Base-by-base conservation (phyloP, 2,113 vertebrate species). In the Melanerpes aurifrons region DNA sequence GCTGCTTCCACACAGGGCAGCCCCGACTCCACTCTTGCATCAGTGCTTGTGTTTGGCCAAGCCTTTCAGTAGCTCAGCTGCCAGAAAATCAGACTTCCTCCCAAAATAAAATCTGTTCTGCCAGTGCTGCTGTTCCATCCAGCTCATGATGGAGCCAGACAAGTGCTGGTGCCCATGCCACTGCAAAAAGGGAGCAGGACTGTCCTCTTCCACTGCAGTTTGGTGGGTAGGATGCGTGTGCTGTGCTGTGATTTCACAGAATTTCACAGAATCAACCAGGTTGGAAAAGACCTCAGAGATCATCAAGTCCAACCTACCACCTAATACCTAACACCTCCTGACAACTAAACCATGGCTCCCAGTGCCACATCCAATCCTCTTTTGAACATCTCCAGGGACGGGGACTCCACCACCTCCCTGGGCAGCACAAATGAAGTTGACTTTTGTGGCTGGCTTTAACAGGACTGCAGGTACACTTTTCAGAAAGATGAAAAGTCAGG, bases 1-100 rank as follows among this genome's bases (percentile, higher is more conserved):
- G 82, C 82, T 81, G 72, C 90, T 86, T 22, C 66, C 2, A 7
- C 73, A 29, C 82, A 93, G 93, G 90, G 88, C 94, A 93, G 73
- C 57, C 64, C 90, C 1, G 3, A 28, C 93, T 90, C 92, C 1
- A 0, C 69, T 90, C 89, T 3, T 84, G 57, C 86, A 71, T 59
- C 66, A 45, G 37, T 5, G 11, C 85, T 56, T 16, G 26, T 16
- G 22, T 73, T 95, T 91, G 85, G 78, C 72, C 90, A 81, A 19
- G 10, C 62, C 37, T 88, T 71, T 17, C 56, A 32, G 45, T 31
- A 40, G 88, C 76, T 61, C 66, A 64, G 37, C 88, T 81, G 95
- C 86, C 83, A 81, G 64, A 86, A 89, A 73, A 40, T 21, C 68
- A 73, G 40, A 12, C 48, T 80, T 82, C 43, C 47, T 71, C 40